Base-by-base conservation (phyloP, 2,797 vertebrate genomes). In the Dicrostonyx torquatus region DNA sequence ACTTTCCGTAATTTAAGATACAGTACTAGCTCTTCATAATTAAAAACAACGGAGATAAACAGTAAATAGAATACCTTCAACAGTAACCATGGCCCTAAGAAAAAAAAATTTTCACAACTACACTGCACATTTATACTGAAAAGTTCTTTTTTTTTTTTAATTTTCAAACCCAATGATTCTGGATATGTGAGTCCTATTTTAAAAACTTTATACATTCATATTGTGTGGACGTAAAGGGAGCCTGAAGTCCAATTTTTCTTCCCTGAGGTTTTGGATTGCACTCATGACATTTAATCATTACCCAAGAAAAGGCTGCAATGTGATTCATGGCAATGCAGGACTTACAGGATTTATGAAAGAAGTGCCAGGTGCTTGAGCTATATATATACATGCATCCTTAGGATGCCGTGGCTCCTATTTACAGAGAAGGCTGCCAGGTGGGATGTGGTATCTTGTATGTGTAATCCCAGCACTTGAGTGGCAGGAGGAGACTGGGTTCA, bases 221-320 rank as follows among this genome's bases (percentile, higher is more conserved):
- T 15, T 92, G 60, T 55, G 20, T 80, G 34, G 45, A 92, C 92
- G 24, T 60, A n/a, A 90, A 66, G 80, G 40, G 34, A 75, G 62
- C 58, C 84, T 76, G 66, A 90, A 92, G 84, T 94, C 50, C 93
- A 34, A 70, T 60, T 72, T 89, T 70, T 82, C 58, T 89, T 18
- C 37, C 77, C 64, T 24, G 24, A 91, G 26, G 53, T 84, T 94
- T 34, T 70, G 58, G 43, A 34, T 15, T 87, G 20, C 20, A n/a
- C 31, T 83, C 22, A 48, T 89, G 86, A 87, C 84, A 2, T 88
- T 80, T 55, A 66, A 58, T 43, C 8, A 50, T 80, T 94, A 43
- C 22, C 82, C 76, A 68, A 86, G 78, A 86, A 88, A 87, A 90
- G 75, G 13, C 29, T 64, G 29, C 9, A 40, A 70, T 64, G 17